Percentiles rank a stretch among this genome's conserved stretches.
phyloP scores from a whole-genome alignment of 2,888 invertebrate species.

The Apodemia mormo region DNA sequence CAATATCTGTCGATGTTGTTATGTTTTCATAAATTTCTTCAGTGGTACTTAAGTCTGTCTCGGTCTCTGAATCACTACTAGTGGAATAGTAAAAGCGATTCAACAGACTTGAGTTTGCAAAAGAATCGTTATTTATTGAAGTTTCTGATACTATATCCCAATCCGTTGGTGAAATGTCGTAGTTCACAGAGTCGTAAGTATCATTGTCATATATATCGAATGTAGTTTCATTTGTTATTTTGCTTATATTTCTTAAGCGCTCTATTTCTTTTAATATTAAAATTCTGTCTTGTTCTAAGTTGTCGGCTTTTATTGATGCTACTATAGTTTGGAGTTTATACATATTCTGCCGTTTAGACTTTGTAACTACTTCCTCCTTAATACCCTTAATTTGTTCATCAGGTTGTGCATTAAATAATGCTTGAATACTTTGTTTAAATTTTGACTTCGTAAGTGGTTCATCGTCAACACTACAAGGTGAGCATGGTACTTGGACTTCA shows the following conservation, averaged over 20 bases:
- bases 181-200: slow-evolving; percentile 40
- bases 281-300: slow-evolving; percentile 36
- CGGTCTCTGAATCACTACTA: not conserved
- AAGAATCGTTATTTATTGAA: slow-evolving; percentile 11
- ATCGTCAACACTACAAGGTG: slow-evolving; percentile 49
- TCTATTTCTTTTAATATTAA: slow-evolving; percentile 47
- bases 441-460: not conserved
- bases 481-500: slow-evolving; percentile 56
- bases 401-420: not conserved
- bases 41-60: slow-evolving; percentile 5
- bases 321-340: not conserved
- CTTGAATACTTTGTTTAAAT: not conserved
- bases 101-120: not conserved
- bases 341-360: not conserved
- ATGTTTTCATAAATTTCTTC: slow-evolving; percentile 5
- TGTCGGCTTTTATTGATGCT: not conserved
- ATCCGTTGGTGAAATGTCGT: slow-evolving; percentile 24
- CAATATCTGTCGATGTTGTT: not conserved
- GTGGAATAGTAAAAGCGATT: slow-evolving; percentile 10
- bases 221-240: slow-evolving; percentile 35
- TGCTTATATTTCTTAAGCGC: slow-evolving; percentile 46
- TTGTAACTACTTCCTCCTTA: not conserved
- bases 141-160: slow-evolving; percentile 20
- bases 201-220: slow-evolving; percentile 43
- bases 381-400: not conserved